Percentiles rank a stretch among this genome's conserved stretches.
Evolutionary conservation across 2,797 vertebrate genomes (phyloP).

Genomic region (Xiphophorus birchmanni): DNA sequence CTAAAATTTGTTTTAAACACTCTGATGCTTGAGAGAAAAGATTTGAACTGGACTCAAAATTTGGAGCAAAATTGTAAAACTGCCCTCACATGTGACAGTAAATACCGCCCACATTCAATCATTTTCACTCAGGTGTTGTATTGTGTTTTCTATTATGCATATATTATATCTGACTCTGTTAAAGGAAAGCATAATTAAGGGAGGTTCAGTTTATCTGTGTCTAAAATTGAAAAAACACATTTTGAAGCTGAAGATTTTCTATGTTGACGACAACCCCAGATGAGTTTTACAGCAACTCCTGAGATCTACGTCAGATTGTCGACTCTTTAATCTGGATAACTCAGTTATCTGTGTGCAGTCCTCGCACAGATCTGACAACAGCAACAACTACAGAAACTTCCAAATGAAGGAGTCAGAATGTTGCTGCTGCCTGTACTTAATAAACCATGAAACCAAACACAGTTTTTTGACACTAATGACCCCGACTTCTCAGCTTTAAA

Average conservation of each 20-base stretch:
- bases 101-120: background rate
- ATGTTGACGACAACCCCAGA: background rate
- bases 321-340: slow-evolving; percentile 1
- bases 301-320: slow-evolving; percentile 2
- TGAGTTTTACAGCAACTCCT: background rate
- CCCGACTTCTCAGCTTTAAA: slow-evolving; percentile 7
- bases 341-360: background rate
- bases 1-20: background rate
- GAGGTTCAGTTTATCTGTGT: background rate
- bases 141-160: background rate
- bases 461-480: slow-evolving; percentile 32
- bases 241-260: background rate
- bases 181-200: background rate
- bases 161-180: background rate
- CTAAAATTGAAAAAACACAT: background rate
- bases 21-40: background rate
- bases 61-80: background rate
- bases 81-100: background rate
- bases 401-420: slow-evolving; percentile 8
- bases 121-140: too few species aligned
- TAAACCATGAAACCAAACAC: slow-evolving; percentile 18
- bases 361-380: slow-evolving; percentile 11
- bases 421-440: background rate
- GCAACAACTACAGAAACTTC: slow-evolving; percentile 10
- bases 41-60: background rate